Evolutionary conservation across 2,797 vertebrate genomes (phyloP).

Genomic region (Neomorphus geoffroyi): DNA sequence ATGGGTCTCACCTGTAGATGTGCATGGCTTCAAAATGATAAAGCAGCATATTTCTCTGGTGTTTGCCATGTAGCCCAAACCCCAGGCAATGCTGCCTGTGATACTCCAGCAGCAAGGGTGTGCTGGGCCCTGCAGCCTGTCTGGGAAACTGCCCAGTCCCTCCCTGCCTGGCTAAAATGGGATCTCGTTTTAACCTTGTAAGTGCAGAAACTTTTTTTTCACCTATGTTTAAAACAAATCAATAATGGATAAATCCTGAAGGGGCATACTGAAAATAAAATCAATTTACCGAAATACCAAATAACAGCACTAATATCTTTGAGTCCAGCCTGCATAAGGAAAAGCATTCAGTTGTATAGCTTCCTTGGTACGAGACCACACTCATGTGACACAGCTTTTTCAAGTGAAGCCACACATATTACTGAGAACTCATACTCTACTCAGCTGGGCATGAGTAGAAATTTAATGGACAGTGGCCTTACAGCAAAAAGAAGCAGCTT

Average conservation of each 20-base stretch:
- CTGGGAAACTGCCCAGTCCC: background rate
- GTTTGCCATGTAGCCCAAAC: background rate
- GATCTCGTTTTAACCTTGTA: background rate
- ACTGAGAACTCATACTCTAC: background rate
- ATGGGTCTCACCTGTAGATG: background rate
- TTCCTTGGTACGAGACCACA: rapidly evolving
- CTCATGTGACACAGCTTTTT: background rate
- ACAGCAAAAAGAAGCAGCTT: background rate
- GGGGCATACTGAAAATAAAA: background rate
- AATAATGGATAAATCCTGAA: background rate
- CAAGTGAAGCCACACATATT: background rate
- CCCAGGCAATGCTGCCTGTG: background rate
- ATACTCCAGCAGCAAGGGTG: background rate
- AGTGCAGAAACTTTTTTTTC: background rate
- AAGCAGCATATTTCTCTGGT: background rate
- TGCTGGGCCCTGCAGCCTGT: background rate
- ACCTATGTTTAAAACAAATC: background rate
- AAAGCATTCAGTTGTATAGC: background rate
- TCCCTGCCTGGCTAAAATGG: background rate
- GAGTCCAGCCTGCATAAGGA: background rate
- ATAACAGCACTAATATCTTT: background rate
- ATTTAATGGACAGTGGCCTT: background rate
- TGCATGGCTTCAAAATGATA: background rate
- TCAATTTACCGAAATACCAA: background rate
- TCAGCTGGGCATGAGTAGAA: background rate